Percentiles rank a stretch among this genome's conserved stretches.
These are phyloP conservation scores for Asobara japonica DNA, from an alignment of 1,140 invertebrate species.

Conservation along the genomic window DNA sequence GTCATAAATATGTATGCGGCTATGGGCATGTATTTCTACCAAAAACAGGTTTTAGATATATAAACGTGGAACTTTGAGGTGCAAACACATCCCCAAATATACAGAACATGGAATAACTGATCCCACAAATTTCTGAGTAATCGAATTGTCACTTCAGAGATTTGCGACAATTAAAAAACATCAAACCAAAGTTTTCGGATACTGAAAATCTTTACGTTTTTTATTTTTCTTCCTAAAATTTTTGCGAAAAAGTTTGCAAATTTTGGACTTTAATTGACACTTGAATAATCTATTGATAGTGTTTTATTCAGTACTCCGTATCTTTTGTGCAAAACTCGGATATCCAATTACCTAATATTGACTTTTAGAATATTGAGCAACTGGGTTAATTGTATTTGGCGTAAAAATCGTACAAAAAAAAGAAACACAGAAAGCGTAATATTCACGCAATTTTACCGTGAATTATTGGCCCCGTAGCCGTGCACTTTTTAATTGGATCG, in stretches of 20 bases:
- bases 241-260: too few species aligned
- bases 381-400: slow-evolving; percentile 15
- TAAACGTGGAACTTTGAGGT: slow-evolving; percentile 13
- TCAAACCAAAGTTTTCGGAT: too few species aligned
- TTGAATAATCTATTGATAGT: background rate
- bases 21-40: background rate
- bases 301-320: background rate
- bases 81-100: background rate
- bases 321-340: background rate
- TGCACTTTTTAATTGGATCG: slow-evolving; percentile 12
- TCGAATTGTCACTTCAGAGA: background rate
- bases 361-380: slow-evolving; percentile 7
- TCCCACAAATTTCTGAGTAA: background rate
- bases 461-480: background rate
- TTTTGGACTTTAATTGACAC: too few species aligned
- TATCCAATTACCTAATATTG: background rate
- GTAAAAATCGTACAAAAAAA: background rate
- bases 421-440: background rate
- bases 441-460: background rate
- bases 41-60: slow-evolving; percentile 7
- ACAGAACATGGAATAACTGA: background rate
- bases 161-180: too few species aligned
- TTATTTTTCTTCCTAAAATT: too few species aligned
- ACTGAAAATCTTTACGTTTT: too few species aligned
- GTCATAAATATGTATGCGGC: slow-evolving; percentile 7